Percentiles rank a stretch among this genome's conserved stretches.
phyloP scores from a whole-genome alignment of 2,888 invertebrate species.

The Parthenolecanium corni region DNA sequence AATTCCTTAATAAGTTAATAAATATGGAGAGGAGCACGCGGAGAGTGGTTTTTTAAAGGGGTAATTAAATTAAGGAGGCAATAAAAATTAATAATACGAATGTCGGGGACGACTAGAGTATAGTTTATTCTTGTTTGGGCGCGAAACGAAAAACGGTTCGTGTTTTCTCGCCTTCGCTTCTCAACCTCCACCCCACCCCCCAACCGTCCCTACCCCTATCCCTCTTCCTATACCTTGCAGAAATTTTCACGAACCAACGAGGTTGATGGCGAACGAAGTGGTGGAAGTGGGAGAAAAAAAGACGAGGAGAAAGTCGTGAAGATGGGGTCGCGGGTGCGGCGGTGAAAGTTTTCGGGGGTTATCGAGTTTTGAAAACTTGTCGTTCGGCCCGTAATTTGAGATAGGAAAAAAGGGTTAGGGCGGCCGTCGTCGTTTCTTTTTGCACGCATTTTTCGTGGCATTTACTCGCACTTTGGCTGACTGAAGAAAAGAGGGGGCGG shows the following conservation, averaged over 20 bases:
- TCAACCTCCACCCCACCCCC: no score
- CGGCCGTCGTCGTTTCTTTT: constrained; percentile 8
- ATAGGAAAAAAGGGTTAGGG: constrained; percentile 24
- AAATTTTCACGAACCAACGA: no score
- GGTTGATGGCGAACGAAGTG: not conserved
- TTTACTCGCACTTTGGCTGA: not conserved
- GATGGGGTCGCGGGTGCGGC: not conserved
- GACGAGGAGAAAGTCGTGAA: not conserved
- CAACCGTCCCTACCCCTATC: no score
- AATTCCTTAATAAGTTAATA: constrained; percentile 28
- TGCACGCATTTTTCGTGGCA: no score
- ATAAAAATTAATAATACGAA: constrained; percentile 28
- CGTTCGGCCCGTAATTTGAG: constrained; percentile 24
- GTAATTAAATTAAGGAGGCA: constrained; percentile 27
- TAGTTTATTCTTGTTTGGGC: constrained; percentile 12
- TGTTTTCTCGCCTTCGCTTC: no score
- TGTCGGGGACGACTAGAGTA: constrained; percentile 16
- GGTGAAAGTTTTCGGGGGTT: constrained; percentile 2
- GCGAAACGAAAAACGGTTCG: not conserved
- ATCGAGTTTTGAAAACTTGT: constrained; percentile 22
- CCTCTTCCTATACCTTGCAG: no score
- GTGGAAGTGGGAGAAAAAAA: not conserved
- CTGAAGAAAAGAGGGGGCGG: constrained; percentile 9
- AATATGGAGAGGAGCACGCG: constrained; percentile 26
- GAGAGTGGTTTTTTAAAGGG: constrained; percentile 10